Evolutionary conservation across 2,888 invertebrate species (phyloP).

Genomic region (Stenodera caucasica): DNA sequence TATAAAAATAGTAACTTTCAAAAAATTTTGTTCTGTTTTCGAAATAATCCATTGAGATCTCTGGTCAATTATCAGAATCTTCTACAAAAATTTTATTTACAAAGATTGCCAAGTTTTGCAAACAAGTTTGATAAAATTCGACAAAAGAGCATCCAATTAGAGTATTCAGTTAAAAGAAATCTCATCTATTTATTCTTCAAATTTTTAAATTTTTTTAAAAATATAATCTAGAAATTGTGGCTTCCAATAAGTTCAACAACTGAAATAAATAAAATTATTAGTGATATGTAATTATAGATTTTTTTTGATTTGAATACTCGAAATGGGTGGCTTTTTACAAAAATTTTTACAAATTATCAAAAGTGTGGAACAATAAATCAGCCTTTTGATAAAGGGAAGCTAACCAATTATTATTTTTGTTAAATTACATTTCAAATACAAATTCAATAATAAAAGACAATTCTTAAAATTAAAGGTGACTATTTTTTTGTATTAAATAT

Average conservation of each 20-base stretch:
- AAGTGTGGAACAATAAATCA: conserved; percentile 42
- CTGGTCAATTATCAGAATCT: conserved; percentile 26
- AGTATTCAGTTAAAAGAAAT: not conserved
- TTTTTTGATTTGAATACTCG: not conserved
- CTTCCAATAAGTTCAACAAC: too few relatives aligned
- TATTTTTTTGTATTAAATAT: conserved; percentile 30
- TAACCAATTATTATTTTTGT: conserved; percentile 36
- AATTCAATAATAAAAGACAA: conserved; percentile 29
- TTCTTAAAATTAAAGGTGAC: conserved; percentile 46
- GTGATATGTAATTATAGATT: conserved; percentile 6
- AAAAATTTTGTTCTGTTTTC: conserved; percentile 18
- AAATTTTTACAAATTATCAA: not conserved
- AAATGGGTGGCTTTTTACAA: conserved; percentile 6
- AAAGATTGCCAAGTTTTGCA: conserved; percentile 33
- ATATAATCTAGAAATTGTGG: too few relatives aligned
- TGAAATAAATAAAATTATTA: not conserved
- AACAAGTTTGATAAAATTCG: conserved; percentile 13
- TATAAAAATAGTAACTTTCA: conserved; percentile 45
- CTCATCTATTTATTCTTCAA: not conserved
- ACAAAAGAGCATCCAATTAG: conserved; percentile 11
- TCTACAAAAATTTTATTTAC: conserved; percentile 16
- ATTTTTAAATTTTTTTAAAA: too few relatives aligned
- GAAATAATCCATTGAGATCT: conserved; percentile 37
- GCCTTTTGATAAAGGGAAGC: conserved; percentile 50
- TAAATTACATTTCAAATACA: not conserved